These are phyloP conservation scores for Leptodirus hochenwartii DNA, from an alignment of 2,888 invertebrate species.

Conservation along the genomic window DNA sequence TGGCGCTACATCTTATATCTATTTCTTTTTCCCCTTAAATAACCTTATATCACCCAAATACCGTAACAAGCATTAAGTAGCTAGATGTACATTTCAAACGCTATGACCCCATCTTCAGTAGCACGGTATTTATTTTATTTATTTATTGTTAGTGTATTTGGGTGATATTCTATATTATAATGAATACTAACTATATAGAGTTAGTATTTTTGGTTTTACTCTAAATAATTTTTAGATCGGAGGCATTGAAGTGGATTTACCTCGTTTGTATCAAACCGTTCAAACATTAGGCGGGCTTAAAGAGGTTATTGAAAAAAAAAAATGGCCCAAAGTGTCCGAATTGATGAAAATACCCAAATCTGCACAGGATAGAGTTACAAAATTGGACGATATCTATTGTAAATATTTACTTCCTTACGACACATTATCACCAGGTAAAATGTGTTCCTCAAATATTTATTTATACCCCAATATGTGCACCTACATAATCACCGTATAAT, in stretches of 20 bases:
- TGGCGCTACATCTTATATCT: neutral
- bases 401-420: conserved; percentile 83
- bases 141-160: no score
- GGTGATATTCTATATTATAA: no score
- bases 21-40: conserved; percentile 2
- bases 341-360: conserved; percentile 70
- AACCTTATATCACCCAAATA: no score
- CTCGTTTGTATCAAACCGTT: conserved; percentile 68
- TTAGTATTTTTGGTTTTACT: neutral
- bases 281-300: conserved; percentile 72
- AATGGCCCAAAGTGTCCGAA: conserved; percentile 77
- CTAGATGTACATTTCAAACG: no score
- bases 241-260: conserved; percentile 79
- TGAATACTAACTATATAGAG: neutral
- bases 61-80: no score
- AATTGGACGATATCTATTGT: conserved; percentile 77
- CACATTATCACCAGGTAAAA: conserved; percentile 51
- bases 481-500: no score
- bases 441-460: conserved; percentile 1
- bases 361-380: conserved; percentile 60
- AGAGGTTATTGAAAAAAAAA: conserved; percentile 71
- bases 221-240: conserved; percentile 48
- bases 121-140: no score
- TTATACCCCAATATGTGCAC: no score
- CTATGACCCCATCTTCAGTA: no score